These are phyloP conservation scores for Argyresthia goedartella DNA, from an alignment of 2,888 invertebrate species.

Conservation along the genomic window DNA sequence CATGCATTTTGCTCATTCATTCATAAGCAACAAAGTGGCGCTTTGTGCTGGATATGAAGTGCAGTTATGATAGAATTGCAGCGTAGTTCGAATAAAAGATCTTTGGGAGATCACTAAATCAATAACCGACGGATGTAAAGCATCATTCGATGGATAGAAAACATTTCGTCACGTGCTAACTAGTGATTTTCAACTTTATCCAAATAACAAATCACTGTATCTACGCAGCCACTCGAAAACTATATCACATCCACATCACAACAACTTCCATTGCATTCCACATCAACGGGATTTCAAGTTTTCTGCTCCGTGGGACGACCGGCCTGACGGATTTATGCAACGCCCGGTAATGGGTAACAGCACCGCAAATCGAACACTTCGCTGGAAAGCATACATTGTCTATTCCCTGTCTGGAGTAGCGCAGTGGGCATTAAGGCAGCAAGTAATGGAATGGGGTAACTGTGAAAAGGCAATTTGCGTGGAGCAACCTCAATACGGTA, in stretches of 20 bases:
- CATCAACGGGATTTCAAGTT: not conserved
- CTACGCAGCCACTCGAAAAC: conserved; percentile 20
- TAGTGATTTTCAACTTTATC: too few species aligned
- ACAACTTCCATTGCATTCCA: not conserved
- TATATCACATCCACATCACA: conserved; percentile 26
- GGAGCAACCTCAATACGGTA: not conserved
- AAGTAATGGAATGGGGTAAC: not conserved
- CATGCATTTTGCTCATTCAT: too few species aligned
- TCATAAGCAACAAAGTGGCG: too few species aligned
- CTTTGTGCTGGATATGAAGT: too few species aligned
- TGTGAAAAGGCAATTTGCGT: not conserved
- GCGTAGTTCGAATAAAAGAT: too few species aligned
- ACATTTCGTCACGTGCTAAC: too few species aligned
- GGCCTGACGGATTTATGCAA: conserved; percentile 1
- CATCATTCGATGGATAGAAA: too few species aligned
- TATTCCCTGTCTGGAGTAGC: not conserved
- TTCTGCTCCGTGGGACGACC: not conserved
- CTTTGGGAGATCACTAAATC: too few species aligned
- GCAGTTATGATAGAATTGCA: too few species aligned
- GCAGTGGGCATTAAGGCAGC: not conserved
- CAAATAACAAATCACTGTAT: too few species aligned
- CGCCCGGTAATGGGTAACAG: not conserved
- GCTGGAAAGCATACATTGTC: not conserved
- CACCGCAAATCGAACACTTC: not conserved
- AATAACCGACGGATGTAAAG: too few species aligned